Evolutionary conservation across 2,113 vertebrate species (phyloP), one percentile per base, ranked within the genome.

Genomic region (Phaethornis superciliosus): DNA sequence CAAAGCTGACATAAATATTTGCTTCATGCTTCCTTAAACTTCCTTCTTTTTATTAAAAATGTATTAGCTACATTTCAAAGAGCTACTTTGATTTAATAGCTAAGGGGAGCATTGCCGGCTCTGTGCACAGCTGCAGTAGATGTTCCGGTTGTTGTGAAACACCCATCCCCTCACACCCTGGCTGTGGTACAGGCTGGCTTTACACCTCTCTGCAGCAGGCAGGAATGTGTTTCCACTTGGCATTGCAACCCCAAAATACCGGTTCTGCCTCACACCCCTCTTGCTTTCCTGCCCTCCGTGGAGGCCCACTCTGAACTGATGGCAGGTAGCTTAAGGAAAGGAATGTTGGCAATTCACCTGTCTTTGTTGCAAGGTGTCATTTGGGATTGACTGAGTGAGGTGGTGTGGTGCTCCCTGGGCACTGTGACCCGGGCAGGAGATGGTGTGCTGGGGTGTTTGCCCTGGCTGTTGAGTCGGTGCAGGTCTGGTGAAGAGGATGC

Each of bases 161-260:
- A 65, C 88, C 70, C 42, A 26, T 85, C 49, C 9, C 32, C 71
- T 37, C 49, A 3, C 37, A 44, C 49, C 54, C 74, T 3, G 15
- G 52, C 77, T 75, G 80, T 27, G 3, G 17, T 32, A 30, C 72
- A 78, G 83, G 37, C 83, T 75, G 84, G 19, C 44, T 78, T 44
- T 46, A 71, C 47, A 7, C 15, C 72, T 46, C 58, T n/a, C 59
- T 86, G 58, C 78, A 80, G 49, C 77, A 88, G 88, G 85, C 85
- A 82, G 86, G 90, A 95, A 89, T 63, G 81, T 71, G 69, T 95
- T 95, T 95, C 74, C 72, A 46, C 83, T 93, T 95, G 92, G 95
- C 92, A 76, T 20, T 54, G 75, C 81, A 63, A 94, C 79, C 95
- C 95, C 93, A 95, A 94, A 94, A 94, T 89, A 94, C 94, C 40